A percentile compares a stretch with the other conserved stretches of the same genome.
Conservation (phyloP, 1,140 invertebrate species). For the Bombus consobrinus region DNA sequence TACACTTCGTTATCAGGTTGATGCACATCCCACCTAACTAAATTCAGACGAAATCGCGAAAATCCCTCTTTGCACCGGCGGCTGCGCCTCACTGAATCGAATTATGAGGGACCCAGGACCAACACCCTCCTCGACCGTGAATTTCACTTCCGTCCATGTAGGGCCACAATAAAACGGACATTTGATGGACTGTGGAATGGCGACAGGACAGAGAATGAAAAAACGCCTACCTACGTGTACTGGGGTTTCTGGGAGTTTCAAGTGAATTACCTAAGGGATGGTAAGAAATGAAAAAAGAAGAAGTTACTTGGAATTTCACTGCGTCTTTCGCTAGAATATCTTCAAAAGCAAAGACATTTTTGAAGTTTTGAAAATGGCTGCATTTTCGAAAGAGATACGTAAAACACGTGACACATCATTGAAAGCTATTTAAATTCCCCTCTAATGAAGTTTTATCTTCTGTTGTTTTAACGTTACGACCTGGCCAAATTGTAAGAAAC, state of each 20-base stretch:
- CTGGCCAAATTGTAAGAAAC: too few species aligned
- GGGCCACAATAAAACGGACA: constrained; percentile 64
- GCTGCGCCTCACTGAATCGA: constrained; percentile 57
- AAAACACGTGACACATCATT: too few species aligned
- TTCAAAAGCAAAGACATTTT: too few species aligned
- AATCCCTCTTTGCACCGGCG: constrained; percentile 19
- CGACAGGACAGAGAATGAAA: background rate
- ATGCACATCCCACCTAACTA: constrained; percentile 45
- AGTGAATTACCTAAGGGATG: background rate
- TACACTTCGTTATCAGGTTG: constrained; percentile 34
- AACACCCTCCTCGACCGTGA: constrained; percentile 51
- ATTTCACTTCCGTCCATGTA: constrained; percentile 61
- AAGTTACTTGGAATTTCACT: too few species aligned
- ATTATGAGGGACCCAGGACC: constrained; percentile 62
- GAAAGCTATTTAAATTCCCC: too few species aligned
- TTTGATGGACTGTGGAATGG: constrained; percentile 54
- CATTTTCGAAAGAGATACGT: too few species aligned
- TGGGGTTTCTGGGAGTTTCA: background rate
- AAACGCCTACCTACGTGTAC: background rate
- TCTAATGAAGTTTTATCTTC: too few species aligned
- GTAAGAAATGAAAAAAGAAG: background rate
- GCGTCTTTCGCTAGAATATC: too few species aligned
- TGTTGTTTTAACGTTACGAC: too few species aligned
- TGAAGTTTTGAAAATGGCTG: too few species aligned
- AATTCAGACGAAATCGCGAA: constrained; percentile 61